Conservation (phyloP, 2,888 invertebrate species). For the Choreutis nemorana region DNA sequence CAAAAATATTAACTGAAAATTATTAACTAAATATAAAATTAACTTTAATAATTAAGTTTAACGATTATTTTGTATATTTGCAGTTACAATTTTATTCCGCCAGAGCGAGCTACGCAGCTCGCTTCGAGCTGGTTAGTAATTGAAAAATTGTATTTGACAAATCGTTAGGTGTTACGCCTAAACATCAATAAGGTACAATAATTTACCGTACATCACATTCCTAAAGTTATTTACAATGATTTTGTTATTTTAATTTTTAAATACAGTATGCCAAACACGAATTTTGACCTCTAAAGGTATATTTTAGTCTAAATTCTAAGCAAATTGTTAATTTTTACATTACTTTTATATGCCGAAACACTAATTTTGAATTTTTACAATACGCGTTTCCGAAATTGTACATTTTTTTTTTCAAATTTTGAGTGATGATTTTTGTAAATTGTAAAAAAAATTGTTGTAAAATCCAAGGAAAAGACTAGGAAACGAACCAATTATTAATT, state of each 20-base stretch:
- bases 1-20: slow-evolving; percentile 26
- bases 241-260: slow-evolving; percentile 25
- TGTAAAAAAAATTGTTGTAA: background rate
- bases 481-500: background rate
- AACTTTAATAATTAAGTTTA: slow-evolving; percentile 5
- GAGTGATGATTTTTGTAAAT: slow-evolving; percentile 13
- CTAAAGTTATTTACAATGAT: slow-evolving; percentile 51
- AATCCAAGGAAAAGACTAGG: background rate
- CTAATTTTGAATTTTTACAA: slow-evolving; percentile 38
- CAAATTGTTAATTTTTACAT: slow-evolving; percentile 40
- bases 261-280: slow-evolving; percentile 54
- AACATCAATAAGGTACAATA: slow-evolving; percentile 49
- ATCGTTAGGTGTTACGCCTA: slow-evolving; percentile 24
- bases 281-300: slow-evolving; percentile 52
- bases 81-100: too few species aligned
- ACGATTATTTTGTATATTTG: too few species aligned
- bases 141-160: too few species aligned
- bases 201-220: slow-evolving; percentile 53
- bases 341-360: slow-evolving; percentile 47
- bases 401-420: background rate
- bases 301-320: slow-evolving; percentile 41
- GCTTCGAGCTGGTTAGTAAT: too few species aligned
- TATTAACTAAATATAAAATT: slow-evolving; percentile 7
- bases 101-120: too few species aligned
- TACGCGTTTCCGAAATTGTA: slow-evolving; percentile 15